These are phyloP conservation scores for Chitala chitala DNA, from an alignment of 2,113 vertebrate genomes.

Conservation along the genomic window DNA sequence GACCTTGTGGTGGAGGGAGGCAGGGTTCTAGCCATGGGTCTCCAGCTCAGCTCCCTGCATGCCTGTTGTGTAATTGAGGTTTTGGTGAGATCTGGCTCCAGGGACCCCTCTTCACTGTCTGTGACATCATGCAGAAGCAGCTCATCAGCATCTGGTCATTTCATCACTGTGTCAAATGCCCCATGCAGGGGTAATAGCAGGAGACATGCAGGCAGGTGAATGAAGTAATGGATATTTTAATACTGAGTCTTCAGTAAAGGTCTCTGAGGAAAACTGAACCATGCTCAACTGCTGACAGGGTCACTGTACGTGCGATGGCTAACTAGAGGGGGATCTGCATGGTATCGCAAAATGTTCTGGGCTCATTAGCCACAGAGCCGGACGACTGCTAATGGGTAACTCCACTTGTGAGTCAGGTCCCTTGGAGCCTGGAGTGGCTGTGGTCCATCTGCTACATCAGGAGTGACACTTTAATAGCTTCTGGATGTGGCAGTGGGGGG, in stretches of 20 bases:
- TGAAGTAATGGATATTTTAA: neutral
- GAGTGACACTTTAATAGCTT: constrained; percentile 52
- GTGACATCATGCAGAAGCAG: too few relatives aligned
- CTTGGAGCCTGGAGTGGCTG: constrained; percentile 17
- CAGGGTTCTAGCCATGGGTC: too few relatives aligned
- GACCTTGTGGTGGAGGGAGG: neutral
- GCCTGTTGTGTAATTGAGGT: too few relatives aligned
- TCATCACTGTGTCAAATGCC: too few relatives aligned
- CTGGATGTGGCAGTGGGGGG: constrained; percentile 37
- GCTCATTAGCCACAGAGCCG: neutral
- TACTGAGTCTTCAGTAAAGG: neutral
- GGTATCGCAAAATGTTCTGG: neutral
- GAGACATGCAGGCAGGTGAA: too few relatives aligned
- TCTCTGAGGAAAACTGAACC: neutral
- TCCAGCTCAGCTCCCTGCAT: too few relatives aligned
- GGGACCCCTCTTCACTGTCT: too few relatives aligned
- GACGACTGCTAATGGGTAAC: constrained; percentile 22
- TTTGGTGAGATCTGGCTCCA: too few relatives aligned
- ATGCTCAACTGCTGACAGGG: neutral
- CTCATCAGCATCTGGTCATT: too few relatives aligned
- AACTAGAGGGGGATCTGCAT: too few relatives aligned
- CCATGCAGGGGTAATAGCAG: too few relatives aligned
- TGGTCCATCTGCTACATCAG: constrained; percentile 42
- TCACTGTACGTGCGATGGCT: neutral
- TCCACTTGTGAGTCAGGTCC: constrained; percentile 31